Base-by-base conservation (phyloP, 2,888 invertebrate genomes). In the Ptychoptera contaminata region DNA sequence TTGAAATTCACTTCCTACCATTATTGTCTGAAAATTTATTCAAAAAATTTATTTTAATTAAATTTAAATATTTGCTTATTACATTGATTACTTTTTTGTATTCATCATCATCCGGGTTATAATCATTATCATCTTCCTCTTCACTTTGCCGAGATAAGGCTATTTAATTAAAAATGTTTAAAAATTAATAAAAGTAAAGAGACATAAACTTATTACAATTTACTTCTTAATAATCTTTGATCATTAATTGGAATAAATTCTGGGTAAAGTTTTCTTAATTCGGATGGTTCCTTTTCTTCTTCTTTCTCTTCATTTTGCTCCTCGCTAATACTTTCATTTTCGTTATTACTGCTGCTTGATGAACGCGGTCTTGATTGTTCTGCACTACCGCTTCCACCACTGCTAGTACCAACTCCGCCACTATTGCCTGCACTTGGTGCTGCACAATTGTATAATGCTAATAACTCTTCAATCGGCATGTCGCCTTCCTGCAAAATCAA, bases 1-100 rank as follows among this genome's bases (percentile, higher is more conserved):
- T 69, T 96, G 96, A 62, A 83, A 94, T 58, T 90, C 87, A 51
- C 80, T 79, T 14, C 94, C 96, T 23, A 96, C 92, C 86, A 92
- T 92, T 50, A 94, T 93, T 16, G 87, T 90, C 73, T 52, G 37
- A 14, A 76, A 46, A 38, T 16, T 10, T 7, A 39, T 10, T 15
- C 14, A 45, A 58, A 45, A 40, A 10, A 34, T 40, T 15, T 16
- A 1, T 9, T 32, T 11, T 32, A 7, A 11, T 9, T 7, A 11
- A 11, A 11, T 23, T 12, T 34, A 34, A 34, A 16, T 2, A 14
- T 14, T 10, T 42, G 8, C 7, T 3, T 2, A 6, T 6, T 37
- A 8, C n/a, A 11, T 6, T 2, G 29, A n/a, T 23, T 52, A 64
- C 63, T 67, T 90, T 90, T 63, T 86, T 82, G 82, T 85, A 85